Evolutionary conservation across 2,888 invertebrate genomes (phyloP).

Genomic region (Byasa hedistus): DNA sequence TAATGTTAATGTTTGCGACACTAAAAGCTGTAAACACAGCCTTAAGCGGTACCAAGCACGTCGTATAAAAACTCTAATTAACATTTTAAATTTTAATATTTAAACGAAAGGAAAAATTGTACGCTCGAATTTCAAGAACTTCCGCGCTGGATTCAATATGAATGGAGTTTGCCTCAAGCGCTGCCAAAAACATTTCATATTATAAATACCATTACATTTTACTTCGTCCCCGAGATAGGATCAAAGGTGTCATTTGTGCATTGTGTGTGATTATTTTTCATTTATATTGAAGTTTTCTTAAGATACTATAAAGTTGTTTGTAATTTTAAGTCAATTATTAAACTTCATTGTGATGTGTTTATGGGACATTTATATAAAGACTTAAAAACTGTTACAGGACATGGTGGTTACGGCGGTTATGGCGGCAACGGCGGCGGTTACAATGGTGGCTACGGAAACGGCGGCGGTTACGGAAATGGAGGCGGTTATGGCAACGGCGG

Average conservation of each 20-base stretch:
- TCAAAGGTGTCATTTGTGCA: background rate
- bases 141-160: constrained; percentile 1
- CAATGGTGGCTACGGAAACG: constrained; percentile 10
- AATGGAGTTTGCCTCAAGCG: constrained; percentile 1
- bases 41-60: background rate
- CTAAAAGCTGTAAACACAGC: background rate
- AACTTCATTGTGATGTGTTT: background rate
- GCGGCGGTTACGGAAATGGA: constrained; percentile 21
- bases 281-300: background rate
- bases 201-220: constrained; percentile 1
- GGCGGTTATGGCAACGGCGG: constrained; percentile 27
- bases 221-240: background rate
- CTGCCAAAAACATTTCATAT: background rate
- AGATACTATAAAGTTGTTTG: too few species aligned
- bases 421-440: constrained; percentile 26
- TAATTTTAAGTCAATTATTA: too few species aligned
- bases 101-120: background rate
- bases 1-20: too few species aligned
- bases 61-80: background rate
- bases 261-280: background rate
- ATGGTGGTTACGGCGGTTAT: constrained; percentile 24
- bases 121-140: constrained; percentile 4
- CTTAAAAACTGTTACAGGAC: constrained; percentile 19
- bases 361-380: background rate
- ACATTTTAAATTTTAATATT: background rate